Conservation (phyloP, 1,140 invertebrate genomes). For the Dreissena rostriformis region DNA sequence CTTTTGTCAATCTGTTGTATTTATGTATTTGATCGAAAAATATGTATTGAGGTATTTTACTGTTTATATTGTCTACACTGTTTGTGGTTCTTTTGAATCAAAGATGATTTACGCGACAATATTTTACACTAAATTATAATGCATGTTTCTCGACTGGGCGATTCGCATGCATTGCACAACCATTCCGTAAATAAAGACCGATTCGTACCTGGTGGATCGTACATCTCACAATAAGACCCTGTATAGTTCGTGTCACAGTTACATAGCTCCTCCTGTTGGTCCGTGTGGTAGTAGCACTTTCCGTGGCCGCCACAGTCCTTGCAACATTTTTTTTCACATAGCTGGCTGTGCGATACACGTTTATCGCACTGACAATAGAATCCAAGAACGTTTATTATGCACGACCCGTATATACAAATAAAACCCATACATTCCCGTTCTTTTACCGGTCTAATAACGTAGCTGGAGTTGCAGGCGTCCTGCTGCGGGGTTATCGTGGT, state of each 20-base stretch:
- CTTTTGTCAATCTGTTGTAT: too few species aligned
- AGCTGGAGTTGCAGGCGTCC: background rate
- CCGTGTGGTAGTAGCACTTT: background rate
- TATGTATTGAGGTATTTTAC: too few species aligned
- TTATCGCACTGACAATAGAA: constrained; percentile 18
- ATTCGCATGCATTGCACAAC: too few species aligned
- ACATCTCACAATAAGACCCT: constrained; percentile 12
- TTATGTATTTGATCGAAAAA: too few species aligned
- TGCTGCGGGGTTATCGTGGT: background rate
- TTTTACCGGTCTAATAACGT: background rate
- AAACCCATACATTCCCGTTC: constrained; percentile 4
- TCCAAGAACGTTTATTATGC: background rate
- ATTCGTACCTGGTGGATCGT: too few species aligned
- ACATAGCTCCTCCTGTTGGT: background rate
- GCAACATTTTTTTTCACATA: constrained; percentile 15
- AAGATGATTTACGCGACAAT: too few species aligned
- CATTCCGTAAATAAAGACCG: too few species aligned
- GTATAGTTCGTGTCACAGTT: constrained; percentile 32
- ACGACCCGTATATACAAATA: background rate
- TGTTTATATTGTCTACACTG: too few species aligned
- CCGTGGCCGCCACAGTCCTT: constrained; percentile 4
- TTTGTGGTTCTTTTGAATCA: too few species aligned
- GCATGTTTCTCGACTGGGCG: too few species aligned
- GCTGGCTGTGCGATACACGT: background rate
- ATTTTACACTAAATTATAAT: too few species aligned